Conservation (phyloP, 2,797 vertebrate species). For the Pseudochirops cupreus region DNA sequence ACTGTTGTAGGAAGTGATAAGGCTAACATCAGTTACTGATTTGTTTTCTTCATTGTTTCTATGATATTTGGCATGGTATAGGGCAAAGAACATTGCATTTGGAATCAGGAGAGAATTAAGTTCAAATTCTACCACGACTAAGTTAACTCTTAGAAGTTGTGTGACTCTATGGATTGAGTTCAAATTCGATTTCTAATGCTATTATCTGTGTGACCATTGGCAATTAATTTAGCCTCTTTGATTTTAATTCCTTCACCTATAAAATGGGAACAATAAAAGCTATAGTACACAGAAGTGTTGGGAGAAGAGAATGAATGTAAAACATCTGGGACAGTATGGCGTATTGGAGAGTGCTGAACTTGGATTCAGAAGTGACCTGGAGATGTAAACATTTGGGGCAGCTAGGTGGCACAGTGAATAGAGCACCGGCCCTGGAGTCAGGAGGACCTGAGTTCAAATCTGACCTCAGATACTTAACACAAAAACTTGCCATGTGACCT, state of each 20-base stretch:
- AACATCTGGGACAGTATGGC: background rate
- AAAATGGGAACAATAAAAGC: background rate
- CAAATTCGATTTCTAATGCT: background rate
- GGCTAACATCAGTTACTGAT: slow-evolving; percentile 34
- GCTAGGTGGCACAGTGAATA: too few relatives aligned
- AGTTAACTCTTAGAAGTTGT: background rate
- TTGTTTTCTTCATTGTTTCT: slow-evolving; percentile 60
- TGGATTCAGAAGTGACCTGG: background rate
- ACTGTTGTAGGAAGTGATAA: slow-evolving; percentile 25
- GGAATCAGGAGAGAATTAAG: background rate
- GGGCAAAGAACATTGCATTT: background rate
- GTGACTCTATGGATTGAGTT: background rate
- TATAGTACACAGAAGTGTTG: background rate
- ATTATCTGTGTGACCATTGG: background rate
- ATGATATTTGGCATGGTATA: background rate
- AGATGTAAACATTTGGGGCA: too few relatives aligned
- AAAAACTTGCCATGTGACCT: too few relatives aligned
- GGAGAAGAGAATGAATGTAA: background rate
- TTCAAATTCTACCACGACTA: background rate
- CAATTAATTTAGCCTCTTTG: background rate
- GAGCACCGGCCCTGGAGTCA: too few relatives aligned
- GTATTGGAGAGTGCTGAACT: background rate
- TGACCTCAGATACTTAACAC: too few relatives aligned
- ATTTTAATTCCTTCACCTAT: background rate
- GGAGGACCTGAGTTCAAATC: too few relatives aligned